phyloP scores from a whole-genome alignment of 1,140 invertebrate species.

The Drosophila santomea region DNA sequence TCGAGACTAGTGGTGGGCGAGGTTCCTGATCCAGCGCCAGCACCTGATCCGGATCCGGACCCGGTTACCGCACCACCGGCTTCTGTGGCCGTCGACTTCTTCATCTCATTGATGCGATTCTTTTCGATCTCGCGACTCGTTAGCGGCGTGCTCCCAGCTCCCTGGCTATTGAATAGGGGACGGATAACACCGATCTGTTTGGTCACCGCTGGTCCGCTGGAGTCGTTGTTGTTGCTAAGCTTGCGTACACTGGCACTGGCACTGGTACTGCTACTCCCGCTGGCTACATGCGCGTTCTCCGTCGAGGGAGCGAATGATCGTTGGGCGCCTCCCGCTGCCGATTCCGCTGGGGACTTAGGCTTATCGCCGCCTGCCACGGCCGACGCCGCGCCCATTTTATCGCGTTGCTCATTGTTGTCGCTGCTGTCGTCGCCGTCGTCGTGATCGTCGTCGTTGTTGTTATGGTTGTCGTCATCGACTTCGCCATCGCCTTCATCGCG shows the following conservation, averaged over 20 bases:
- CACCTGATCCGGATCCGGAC: slow-evolving; percentile 46
- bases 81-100: slow-evolving; percentile 84
- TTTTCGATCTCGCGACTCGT: slow-evolving; percentile 89
- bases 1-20: slow-evolving; percentile 64
- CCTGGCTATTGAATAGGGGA: slow-evolving; percentile 58
- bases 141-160: slow-evolving; percentile 66
- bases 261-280: slow-evolving; percentile 48
- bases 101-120: slow-evolving; percentile 89
- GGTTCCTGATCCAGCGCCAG: slow-evolving; percentile 29
- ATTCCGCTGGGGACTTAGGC: slow-evolving; percentile 85
- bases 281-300: slow-evolving; percentile 72
- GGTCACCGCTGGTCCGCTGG: slow-evolving; percentile 86
- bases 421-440: slow-evolving; percentile 19
- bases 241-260: slow-evolving; percentile 32
- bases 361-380: slow-evolving; percentile 87
- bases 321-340: slow-evolving; percentile 50
- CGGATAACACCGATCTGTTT: slow-evolving; percentile 81
- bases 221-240: slow-evolving; percentile 84
- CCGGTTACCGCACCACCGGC: slow-evolving; percentile 47
- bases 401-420: slow-evolving; percentile 55
- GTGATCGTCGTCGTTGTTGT: slow-evolving; percentile 15
- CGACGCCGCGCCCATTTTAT: slow-evolving; percentile 71
- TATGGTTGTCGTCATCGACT: slow-evolving; percentile 19
- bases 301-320: slow-evolving; percentile 72
- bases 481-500: slow-evolving; percentile 23